These are phyloP conservation scores for Habrosyne pyritoides DNA, from an alignment of 2,888 invertebrate genomes.

Conservation along the genomic window DNA sequence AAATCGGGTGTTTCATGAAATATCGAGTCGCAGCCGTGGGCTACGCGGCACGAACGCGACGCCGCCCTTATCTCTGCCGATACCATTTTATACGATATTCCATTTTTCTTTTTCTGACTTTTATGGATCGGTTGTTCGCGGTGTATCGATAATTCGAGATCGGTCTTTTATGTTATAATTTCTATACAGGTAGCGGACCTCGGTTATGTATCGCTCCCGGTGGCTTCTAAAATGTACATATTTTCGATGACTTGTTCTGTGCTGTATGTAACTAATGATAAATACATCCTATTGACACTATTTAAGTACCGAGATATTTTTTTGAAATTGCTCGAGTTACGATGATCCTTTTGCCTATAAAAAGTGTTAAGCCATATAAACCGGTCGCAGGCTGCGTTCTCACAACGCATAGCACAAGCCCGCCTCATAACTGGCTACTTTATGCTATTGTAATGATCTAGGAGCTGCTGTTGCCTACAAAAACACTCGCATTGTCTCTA, in stretches of 20 bases:
- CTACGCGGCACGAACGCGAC: constrained; percentile 69
- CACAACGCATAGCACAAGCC: constrained; percentile 50
- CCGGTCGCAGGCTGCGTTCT: constrained; percentile 67
- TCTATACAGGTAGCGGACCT: constrained; percentile 47
- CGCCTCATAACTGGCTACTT: constrained; percentile 78
- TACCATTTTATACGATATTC: constrained; percentile 79
- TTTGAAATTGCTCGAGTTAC: constrained; percentile 54
- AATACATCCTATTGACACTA: constrained; percentile 20
- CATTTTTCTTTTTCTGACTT: constrained; percentile 77
- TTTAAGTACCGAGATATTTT: constrained; percentile 42
- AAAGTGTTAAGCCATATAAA: constrained; percentile 67
- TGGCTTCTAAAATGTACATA: constrained; percentile 26
- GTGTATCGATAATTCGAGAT: constrained; percentile 78
- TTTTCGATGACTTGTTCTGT: background rate
- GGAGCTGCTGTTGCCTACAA: constrained; percentile 67
- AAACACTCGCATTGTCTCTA: constrained; percentile 75
- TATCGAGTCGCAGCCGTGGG: constrained; percentile 77
- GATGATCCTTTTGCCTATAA: constrained; percentile 63
- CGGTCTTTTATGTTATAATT: constrained; percentile 65
- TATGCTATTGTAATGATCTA: constrained; percentile 81
- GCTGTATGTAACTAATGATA: background rate
- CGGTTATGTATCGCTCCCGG: constrained; percentile 28
- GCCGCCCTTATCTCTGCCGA: constrained; percentile 76
- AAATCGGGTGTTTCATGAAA: constrained; percentile 81
- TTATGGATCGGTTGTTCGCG: constrained; percentile 79